Evolutionary conservation across 2,888 invertebrate genomes (phyloP).

Genomic region (Lampropteryx suffumata): DNA sequence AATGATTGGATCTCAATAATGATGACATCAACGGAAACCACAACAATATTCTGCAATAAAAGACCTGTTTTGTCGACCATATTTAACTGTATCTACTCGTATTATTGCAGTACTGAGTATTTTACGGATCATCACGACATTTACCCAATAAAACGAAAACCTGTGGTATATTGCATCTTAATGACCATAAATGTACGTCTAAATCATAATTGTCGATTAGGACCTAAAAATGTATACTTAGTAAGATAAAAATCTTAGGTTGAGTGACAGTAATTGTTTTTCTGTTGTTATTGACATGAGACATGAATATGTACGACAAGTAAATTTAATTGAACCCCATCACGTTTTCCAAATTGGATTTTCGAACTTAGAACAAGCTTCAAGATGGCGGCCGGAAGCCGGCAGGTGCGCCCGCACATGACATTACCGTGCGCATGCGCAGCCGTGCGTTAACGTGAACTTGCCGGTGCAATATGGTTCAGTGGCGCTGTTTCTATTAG

Average conservation of each 20-base stretch:
- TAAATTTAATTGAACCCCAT: neutral
- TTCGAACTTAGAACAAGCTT: slow-evolving; percentile 5
- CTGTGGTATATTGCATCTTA: no score
- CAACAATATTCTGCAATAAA: slow-evolving; percentile 12
- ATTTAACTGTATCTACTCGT: slow-evolving; percentile 5
- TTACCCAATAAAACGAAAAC: no score
- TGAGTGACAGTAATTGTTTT: no score
- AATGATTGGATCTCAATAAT: neutral
- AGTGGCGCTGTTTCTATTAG: slow-evolving; percentile 14
- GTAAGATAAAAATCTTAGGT: no score
- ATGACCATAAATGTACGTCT: no score
- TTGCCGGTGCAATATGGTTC: slow-evolving; percentile 37
- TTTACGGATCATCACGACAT: neutral
- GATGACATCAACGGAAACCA: slow-evolving; percentile 9
- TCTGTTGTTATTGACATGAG: no score
- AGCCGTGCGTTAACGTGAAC: slow-evolving; percentile 57
- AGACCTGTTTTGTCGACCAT: slow-evolving; percentile 14
- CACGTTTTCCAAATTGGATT: slow-evolving; percentile 7
- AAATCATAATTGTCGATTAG: no score
- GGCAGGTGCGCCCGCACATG: slow-evolving; percentile 66
- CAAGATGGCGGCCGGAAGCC: slow-evolving; percentile 73
- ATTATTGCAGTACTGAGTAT: slow-evolving; percentile 10
- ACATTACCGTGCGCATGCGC: slow-evolving; percentile 50
- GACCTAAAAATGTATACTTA: no score
- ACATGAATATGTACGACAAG: neutral